Evolutionary conservation across 2,113 vertebrate genomes (phyloP), one percentile per base, ranked within the genome.

Genomic region (Oxyruncus cristatus): DNA sequence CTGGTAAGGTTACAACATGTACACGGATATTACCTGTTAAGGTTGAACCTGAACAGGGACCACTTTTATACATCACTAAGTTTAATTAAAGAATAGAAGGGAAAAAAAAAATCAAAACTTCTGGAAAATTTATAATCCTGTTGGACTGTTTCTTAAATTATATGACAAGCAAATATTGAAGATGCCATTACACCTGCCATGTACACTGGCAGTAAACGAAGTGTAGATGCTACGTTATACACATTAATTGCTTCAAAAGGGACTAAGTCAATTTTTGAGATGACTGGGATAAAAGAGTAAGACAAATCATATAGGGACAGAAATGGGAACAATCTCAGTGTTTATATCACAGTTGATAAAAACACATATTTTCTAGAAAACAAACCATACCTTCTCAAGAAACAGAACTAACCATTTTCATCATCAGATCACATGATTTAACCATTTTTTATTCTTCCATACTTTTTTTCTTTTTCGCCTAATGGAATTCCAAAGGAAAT

Each of bases 401-500:
- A 83, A 89, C 12, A 83, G 39, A 80, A 72, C 7, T 24, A 84
- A 53, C 11, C 1, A 26, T 66, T 94, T 93, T 39, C 32, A 77
- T 59, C 16, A 74, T 56, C 33, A 73, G 37, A 66, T 66, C 20
- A 79, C 9, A 75, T 30, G 78, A 41, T 37, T 78, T 56, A 72
- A 63, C 9, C 0, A 7, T 26, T 74, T 88, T 77, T 88, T 55
- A 52, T 50, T 77, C 21, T 84, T 79, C 56, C 24, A 32, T 5
- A 50, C 3, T 24, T 52, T 24, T 81, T 61, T 39, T 26, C 13
- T 75, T 90, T 83, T 80, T 65, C 0, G 0, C 23, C 39, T 79
- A 85, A 80, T 75, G 85, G 77, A 93, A 88, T 93, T 94, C 14
- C 49, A 93, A 75, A 78, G 62, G 30, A 85, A 92, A 96, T 81